These are phyloP conservation scores for Zaprionus gabonicus DNA, from an alignment of 1,140 invertebrate genomes.

Conservation along the genomic window DNA sequence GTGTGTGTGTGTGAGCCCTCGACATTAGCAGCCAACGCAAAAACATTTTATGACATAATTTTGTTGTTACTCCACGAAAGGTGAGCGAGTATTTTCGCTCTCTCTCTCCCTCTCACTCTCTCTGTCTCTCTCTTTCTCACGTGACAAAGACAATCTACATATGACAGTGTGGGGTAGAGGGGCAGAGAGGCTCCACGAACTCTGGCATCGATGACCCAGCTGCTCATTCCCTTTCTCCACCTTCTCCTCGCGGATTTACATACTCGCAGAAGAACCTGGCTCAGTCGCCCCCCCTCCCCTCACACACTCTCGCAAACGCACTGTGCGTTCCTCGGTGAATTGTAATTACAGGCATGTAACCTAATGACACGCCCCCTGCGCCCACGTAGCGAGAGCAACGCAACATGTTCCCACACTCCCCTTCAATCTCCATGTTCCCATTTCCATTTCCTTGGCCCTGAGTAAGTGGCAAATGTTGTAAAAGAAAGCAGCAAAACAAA, in stretches of 20 bases:
- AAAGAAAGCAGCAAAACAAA: constrained; percentile 33
- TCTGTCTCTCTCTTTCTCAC: background rate
- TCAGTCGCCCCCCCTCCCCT: background rate
- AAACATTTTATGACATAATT: constrained; percentile 77
- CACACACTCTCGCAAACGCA: background rate
- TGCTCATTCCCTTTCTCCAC: background rate
- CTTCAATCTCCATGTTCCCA: background rate
- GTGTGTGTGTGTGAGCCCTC: constrained; percentile 28
- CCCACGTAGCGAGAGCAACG: constrained; percentile 20
- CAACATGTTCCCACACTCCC: constrained; percentile 36
- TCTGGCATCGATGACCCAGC: constrained; percentile 64
- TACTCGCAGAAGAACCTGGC: constrained; percentile 29
- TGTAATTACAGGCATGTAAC: constrained; percentile 77
- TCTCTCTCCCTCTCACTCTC: background rate
- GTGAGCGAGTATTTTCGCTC: constrained; percentile 25
- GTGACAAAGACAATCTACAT: constrained; percentile 59
- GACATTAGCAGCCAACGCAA: constrained; percentile 63
- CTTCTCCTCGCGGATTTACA: constrained; percentile 27
- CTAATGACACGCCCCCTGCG: constrained; percentile 65
- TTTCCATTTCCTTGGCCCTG: constrained; percentile 30
- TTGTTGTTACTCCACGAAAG: constrained; percentile 54
- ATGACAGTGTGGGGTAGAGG: constrained; percentile 26
- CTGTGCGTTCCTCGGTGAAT: constrained; percentile 61
- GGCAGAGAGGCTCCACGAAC: constrained; percentile 29
- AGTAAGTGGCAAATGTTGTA: constrained; percentile 71